A percentile compares a stretch with the other conserved stretches of the same genome.
These are phyloP conservation scores for Sciurus carolinensis DNA, from an alignment of 2,797 vertebrate species.

Conservation along the genomic window DNA sequence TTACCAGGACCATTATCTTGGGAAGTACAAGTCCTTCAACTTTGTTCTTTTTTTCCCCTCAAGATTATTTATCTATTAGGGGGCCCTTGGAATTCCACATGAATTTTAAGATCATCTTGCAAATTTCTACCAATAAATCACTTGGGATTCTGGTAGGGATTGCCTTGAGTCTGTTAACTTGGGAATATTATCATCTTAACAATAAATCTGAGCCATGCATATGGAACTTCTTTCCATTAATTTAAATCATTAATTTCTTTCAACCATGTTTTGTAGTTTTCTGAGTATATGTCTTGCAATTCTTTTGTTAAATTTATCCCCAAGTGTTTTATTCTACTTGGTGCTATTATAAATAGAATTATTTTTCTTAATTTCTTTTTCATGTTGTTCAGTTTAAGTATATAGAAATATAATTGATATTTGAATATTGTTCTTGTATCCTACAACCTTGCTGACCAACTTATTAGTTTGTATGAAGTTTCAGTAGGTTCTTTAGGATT, in stretches of 20 bases:
- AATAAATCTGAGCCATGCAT: neutral
- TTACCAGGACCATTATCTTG: neutral
- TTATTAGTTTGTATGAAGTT: neutral
- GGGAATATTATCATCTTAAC: neutral
- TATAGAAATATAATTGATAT: neutral
- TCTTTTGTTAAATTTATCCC: neutral
- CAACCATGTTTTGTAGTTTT: constrained; percentile 37
- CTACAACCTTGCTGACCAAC: neutral
- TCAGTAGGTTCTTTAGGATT: neutral
- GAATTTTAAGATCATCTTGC: neutral
- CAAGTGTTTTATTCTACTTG: constrained; percentile 6
- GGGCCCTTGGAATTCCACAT: neutral
- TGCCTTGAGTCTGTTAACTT: neutral
- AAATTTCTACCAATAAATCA: neutral
- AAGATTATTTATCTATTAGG: neutral
- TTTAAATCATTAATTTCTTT: constrained; percentile 27
- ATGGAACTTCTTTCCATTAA: neutral
- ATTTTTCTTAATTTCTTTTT: constrained; percentile 20
- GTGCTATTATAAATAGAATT: neutral
- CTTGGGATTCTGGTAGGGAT: neutral
- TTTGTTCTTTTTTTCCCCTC: constrained; percentile 33
- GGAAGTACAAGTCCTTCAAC: neutral
- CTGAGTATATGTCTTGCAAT: neutral
- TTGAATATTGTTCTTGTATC: neutral
- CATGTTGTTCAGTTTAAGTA: too few relatives aligned